Base-by-base conservation (phyloP, 2,888 invertebrate species). In the Drosophila neutralis region DNA sequence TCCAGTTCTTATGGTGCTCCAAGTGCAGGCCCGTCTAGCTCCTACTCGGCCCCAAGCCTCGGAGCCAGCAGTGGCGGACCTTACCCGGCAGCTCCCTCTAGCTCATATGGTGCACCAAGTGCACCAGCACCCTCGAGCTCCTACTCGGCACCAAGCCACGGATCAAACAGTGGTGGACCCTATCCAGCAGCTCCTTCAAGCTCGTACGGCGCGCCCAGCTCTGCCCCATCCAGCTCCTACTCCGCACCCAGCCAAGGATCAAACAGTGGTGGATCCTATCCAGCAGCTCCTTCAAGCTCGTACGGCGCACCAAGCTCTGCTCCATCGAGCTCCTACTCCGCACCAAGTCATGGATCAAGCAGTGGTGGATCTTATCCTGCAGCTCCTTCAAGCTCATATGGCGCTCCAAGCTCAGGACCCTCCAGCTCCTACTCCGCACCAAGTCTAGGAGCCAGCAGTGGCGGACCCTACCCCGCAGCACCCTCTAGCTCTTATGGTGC, bases 331-430 rank as follows among this genome's bases (percentile, higher is more conserved):
- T 67, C 67, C 1, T 93, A 92, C 59, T 92, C 92, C 6, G 92
- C 93, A 2, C 93, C 93, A 29, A 90, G 92, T n/a, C 31, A 69
- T 2, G 60, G 61, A 0, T 93, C 94, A 0, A 81, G 36, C 59
- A 93, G 93, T 40, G 87, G 92, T 75, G 94, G 94, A 76, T 94
- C 85, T 0, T 82, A 94, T 36, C 82, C 94, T 1, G 93, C 94
- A 0, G 87, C 93, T 27, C 88, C 85, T 0, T 89, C 80, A 11
- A 29, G 69, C 56, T 83, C 82, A 0, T 82, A 82, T 21, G 69
- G 73, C 1, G 73, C 83, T 0, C 81, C 80, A 1, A 53, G 35
- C 18, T 24, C 83, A 6, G 74, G 72, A 5, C 84, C 90, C 18
- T 82, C 83, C 53, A 60, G 66, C 33, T 67, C 67, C 2, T 63